Conservation (phyloP, 2,888 invertebrate genomes). For the Psylliodes chrysocephalus region DNA sequence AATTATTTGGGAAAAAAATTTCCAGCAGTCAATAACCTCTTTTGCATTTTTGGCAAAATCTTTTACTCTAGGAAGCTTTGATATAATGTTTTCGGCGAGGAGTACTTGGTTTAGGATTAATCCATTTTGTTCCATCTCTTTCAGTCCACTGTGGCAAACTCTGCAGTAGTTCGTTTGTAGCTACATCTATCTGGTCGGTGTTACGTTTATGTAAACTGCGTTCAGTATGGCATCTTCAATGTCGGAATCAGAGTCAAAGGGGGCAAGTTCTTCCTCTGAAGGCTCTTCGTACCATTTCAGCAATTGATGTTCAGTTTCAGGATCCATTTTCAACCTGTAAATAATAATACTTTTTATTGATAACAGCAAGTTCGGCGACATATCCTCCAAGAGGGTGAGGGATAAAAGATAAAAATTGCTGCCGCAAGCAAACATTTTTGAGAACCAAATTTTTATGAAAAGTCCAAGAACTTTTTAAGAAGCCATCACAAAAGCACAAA, state of each 20-base stretch:
- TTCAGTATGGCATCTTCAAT: background rate
- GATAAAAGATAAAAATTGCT: too few species aligned
- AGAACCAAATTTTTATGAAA: too few species aligned
- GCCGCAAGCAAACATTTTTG: too few species aligned
- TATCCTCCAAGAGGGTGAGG: too few species aligned
- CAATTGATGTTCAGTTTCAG: background rate
- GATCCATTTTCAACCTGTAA: too few species aligned
- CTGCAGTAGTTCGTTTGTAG: slow-evolving; percentile 12
- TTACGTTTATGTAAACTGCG: background rate
- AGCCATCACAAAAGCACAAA: too few species aligned
- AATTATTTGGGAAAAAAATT: slow-evolving; percentile 39
- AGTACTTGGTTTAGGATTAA: slow-evolving; percentile 16
- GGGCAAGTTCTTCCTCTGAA: background rate
- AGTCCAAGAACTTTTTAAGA: too few species aligned
- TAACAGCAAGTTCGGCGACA: too few species aligned
- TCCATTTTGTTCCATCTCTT: too few species aligned
- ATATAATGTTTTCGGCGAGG: slow-evolving; percentile 24
- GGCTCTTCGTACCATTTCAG: background rate
- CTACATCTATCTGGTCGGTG: slow-evolving; percentile 11
- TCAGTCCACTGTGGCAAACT: too few species aligned
- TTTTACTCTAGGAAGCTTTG: slow-evolving; percentile 30
- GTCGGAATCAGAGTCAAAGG: background rate
- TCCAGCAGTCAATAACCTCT: too few species aligned
- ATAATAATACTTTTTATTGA: too few species aligned
- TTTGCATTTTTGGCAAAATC: slow-evolving; percentile 27